These are phyloP conservation scores for Dysmachus trigonus DNA, from an alignment of 2,888 invertebrate species.

Conservation along the genomic window DNA sequence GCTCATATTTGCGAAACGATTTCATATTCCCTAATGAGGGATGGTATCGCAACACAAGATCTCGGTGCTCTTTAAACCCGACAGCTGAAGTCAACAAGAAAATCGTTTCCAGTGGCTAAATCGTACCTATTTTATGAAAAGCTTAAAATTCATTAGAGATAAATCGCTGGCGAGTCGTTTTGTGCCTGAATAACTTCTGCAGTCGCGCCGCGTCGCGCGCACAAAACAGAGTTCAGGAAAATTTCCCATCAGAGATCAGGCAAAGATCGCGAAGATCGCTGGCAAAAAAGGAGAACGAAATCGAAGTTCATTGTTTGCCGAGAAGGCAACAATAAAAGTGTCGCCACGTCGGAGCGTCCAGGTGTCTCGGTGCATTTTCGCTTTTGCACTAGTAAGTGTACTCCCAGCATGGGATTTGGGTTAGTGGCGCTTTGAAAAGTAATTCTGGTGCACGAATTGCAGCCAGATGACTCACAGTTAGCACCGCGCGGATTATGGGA, in stretches of 20 bases:
- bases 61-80: background rate
- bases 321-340: slow-evolving; percentile 40
- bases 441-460: slow-evolving; percentile 39
- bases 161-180: background rate
- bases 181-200: background rate
- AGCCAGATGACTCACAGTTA: slow-evolving; percentile 27
- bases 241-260: slow-evolving; percentile 30
- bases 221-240: background rate
- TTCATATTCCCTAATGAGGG: slow-evolving; percentile 8
- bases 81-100: background rate
- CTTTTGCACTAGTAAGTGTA: slow-evolving; percentile 25
- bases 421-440: slow-evolving; percentile 41
- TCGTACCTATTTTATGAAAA: background rate
- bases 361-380: slow-evolving; percentile 40
- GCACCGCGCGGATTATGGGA: slow-evolving; percentile 17
- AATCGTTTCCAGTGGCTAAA: slow-evolving; percentile 24
- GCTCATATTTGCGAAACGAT: background rate
- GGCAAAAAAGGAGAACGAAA: slow-evolving; percentile 31
- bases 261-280: slow-evolving; percentile 34
- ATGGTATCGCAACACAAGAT: background rate
- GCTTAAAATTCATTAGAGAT: slow-evolving; percentile 26
- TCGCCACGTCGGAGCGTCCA: slow-evolving; percentile 40
- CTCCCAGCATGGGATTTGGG: slow-evolving; percentile 41
- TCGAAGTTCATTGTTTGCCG: slow-evolving; percentile 39
- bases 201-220: no score